Evolutionary conservation across 35 echinoderm and acorn worm genomes (phyloP).

Genomic region (Strongylocentrotus purpuratus): DNA sequence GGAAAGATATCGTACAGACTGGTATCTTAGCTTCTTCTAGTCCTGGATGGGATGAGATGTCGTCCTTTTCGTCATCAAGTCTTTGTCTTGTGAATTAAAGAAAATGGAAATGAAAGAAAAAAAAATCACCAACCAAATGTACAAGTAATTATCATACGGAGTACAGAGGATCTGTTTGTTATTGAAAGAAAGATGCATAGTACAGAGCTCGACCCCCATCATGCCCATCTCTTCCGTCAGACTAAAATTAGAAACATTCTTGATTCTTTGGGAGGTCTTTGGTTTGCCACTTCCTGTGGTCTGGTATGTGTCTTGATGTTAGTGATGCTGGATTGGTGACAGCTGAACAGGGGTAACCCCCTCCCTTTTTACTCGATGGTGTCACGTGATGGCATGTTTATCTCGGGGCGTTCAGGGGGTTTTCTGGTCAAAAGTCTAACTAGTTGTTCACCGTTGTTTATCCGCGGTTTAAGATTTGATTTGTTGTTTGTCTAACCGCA

Average conservation of each 20-base stretch:
- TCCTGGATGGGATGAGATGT: too few relatives aligned
- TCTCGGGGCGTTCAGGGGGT: not conserved
- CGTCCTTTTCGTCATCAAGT: too few relatives aligned
- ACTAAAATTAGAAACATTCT: not conserved
- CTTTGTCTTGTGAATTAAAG: too few relatives aligned
- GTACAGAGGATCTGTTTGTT: too few relatives aligned
- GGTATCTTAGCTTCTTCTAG: too few relatives aligned
- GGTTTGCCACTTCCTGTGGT: not conserved
- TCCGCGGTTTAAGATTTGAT: not conserved
- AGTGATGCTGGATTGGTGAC: not conserved
- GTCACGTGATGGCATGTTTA: not conserved
- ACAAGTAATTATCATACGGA: too few relatives aligned
- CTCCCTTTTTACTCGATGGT: not conserved
- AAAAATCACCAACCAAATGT: too few relatives aligned
- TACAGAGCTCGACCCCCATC: not conserved
- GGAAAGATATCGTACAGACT: not conserved
- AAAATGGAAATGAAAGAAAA: too few relatives aligned
- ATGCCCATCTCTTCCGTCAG: not conserved
- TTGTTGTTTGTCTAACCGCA: not conserved
- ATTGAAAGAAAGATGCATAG: not conserved
- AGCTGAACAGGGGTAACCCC: not conserved
- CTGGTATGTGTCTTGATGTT: not conserved
- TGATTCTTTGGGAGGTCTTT: conserved; percentile 10
- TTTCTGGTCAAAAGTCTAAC: not conserved
- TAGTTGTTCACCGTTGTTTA: not conserved